Evolutionary conservation across 2,113 vertebrate genomes (phyloP).

Genomic region (Perca flavescens): DNA sequence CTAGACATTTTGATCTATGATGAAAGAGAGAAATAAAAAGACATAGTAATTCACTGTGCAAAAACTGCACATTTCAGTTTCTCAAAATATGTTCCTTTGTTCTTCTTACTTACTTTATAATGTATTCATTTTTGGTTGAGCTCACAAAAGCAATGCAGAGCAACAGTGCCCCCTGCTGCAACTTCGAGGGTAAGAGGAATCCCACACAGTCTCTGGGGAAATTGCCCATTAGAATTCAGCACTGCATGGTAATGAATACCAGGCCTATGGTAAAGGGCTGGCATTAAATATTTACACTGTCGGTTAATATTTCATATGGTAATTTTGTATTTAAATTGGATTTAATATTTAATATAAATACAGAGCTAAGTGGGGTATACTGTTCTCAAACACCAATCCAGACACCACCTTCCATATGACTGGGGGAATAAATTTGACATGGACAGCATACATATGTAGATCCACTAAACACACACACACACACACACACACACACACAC

Average conservation of each 20-base stretch:
- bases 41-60: background rate
- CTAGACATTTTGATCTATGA: background rate
- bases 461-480: conserved; percentile 23
- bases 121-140: background rate
- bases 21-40: background rate
- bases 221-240: conserved; percentile 75
- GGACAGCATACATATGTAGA: conserved; percentile 51
- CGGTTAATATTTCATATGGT: conserved; percentile 83
- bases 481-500: conserved; percentile 9
- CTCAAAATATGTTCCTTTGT: conserved; percentile 1
- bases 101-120: background rate
- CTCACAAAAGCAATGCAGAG: conserved; percentile 10
- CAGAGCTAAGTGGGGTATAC: conserved; percentile 78
- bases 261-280: conserved; percentile 80
- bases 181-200: background rate
- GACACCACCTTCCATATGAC: conserved; percentile 64
- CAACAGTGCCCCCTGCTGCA: conserved; percentile 69
- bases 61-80: conserved; percentile 5
- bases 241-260: conserved; percentile 77
- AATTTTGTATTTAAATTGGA: conserved; percentile 87
- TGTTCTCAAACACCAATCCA: conserved; percentile 75
- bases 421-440: conserved; percentile 51
- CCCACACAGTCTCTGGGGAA: conserved; percentile 54
- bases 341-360: conserved; percentile 87
- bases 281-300: conserved; percentile 84